These are phyloP conservation scores for Gobio gobio DNA, from an alignment of 2,113 vertebrate species.

Conservation along the genomic window DNA sequence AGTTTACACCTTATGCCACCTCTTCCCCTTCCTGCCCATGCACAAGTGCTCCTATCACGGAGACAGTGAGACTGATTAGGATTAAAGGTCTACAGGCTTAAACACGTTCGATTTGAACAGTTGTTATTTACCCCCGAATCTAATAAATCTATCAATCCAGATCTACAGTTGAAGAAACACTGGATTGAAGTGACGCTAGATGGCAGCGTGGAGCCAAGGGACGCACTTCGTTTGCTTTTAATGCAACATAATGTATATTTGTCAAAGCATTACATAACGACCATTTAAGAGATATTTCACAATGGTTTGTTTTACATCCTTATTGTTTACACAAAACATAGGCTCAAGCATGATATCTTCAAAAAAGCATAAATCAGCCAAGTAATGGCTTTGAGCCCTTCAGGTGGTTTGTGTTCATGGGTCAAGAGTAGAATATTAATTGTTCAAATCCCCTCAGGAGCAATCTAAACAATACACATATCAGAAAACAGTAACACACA, in stretches of 20 bases:
- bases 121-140: neutral
- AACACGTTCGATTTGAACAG: neutral
- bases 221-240: conserved; percentile 57
- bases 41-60: neutral
- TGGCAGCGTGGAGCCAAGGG: conserved; percentile 89
- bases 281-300: conserved; percentile 55
- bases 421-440: conserved; percentile 70
- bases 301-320: conserved; percentile 33
- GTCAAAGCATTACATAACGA: conserved; percentile 78
- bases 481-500: neutral
- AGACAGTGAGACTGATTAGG: neutral
- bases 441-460: conserved; percentile 64
- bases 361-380: neutral
- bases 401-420: conserved; percentile 65
- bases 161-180: conserved; percentile 4
- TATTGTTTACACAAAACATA: neutral
- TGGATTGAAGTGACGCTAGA: conserved; percentile 79
- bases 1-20: neutral
- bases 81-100: neutral
- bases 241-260: conserved; percentile 62
- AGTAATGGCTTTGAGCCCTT: neutral
- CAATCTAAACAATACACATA: neutral
- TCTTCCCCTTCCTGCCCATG: neutral
- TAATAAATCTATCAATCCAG: neutral
- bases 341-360: neutral